phyloP scores from a whole-genome alignment of 1,140 invertebrate species.

The Orchesella cincta region DNA sequence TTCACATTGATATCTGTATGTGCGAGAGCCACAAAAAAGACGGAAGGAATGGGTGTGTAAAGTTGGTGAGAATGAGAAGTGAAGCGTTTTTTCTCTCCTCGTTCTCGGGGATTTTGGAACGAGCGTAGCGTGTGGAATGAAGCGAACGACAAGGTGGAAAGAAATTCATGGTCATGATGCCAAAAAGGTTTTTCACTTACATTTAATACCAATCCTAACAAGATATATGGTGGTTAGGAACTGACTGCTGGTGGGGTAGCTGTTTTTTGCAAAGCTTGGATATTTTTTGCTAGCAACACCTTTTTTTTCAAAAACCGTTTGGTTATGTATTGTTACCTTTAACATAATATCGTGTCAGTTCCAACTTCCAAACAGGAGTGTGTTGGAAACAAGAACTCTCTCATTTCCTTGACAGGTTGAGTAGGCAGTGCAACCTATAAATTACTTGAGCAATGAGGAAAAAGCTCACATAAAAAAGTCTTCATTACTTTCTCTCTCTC shows the following conservation, averaged over 20 bases:
- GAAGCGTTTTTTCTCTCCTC: too few species aligned
- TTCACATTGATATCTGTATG: background rate
- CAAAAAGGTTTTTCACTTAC: slow-evolving; percentile 29
- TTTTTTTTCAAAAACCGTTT: too few species aligned
- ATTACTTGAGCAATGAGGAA: slow-evolving; percentile 21
- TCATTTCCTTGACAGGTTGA: slow-evolving; percentile 26
- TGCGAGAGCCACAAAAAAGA: background rate
- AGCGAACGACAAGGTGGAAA: background rate
- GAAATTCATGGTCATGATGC: slow-evolving; percentile 28
- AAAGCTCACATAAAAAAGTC: slow-evolving; percentile 13
- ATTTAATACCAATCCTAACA: background rate
- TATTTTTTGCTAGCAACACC: too few species aligned
- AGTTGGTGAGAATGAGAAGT: background rate
- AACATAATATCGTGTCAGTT: too few species aligned
- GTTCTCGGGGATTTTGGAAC: too few species aligned
- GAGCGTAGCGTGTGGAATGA: too few species aligned
- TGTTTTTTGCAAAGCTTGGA: too few species aligned
- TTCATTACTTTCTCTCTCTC: background rate
- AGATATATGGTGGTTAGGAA: background rate
- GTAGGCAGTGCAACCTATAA: slow-evolving; percentile 17
- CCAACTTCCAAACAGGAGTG: background rate
- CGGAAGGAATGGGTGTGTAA: background rate
- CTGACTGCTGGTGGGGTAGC: too few species aligned
- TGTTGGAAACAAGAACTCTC: slow-evolving; percentile 15
- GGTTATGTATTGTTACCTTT: too few species aligned